Evolutionary conservation across 2,113 vertebrate genomes (phyloP).

Genomic region (Tapirus terrestris): DNA sequence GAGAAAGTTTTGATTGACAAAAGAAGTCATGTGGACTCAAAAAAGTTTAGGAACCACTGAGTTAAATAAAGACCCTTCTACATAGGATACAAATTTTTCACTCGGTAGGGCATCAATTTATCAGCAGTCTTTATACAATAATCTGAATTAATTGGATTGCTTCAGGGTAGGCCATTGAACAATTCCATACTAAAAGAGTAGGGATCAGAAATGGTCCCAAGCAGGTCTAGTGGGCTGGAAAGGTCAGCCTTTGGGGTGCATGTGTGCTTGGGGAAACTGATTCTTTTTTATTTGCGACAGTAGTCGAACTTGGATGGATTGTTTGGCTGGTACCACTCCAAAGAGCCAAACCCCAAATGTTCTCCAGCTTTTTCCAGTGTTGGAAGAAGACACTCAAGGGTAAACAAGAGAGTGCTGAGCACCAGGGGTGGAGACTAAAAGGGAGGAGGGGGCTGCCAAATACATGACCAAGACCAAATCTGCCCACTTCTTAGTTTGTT

Average conservation of each 20-base stretch:
- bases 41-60: not conserved
- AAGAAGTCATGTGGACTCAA: not conserved
- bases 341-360: not conserved
- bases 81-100: not conserved
- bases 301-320: not conserved
- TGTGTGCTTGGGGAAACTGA: not conserved
- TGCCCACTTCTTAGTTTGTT: slow-evolving; percentile 1
- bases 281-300: not conserved
- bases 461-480: not conserved
- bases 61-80: not conserved
- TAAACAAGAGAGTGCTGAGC: not conserved
- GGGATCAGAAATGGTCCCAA: not conserved
- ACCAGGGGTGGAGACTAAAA: not conserved
- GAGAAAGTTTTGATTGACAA: slow-evolving; percentile 15
- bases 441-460: not conserved
- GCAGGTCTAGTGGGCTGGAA: not conserved
- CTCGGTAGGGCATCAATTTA: not conserved
- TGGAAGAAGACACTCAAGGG: slow-evolving; percentile 20
- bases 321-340: not conserved
- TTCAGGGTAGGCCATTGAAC: not conserved
- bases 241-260: not conserved
- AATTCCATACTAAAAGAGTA: slow-evolving; percentile 3
- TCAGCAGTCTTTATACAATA: not conserved
- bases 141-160: not conserved
- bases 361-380: not conserved